phyloP scores from a whole-genome alignment of 2,888 invertebrate genomes.

The Chironomus riparius region DNA sequence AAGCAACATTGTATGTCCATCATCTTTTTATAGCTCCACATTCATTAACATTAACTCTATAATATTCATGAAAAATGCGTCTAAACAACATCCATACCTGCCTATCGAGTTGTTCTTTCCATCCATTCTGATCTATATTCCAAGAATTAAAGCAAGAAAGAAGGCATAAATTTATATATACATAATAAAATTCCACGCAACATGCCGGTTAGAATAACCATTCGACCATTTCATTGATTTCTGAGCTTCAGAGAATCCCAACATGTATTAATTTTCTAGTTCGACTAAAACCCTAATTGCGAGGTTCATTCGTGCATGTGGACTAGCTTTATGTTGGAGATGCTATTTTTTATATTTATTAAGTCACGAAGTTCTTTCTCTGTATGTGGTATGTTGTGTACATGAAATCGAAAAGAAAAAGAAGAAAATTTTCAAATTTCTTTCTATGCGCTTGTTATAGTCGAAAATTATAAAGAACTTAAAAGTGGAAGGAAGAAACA shows the following conservation, averaged over 20 bases:
- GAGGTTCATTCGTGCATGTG: conserved; percentile 19
- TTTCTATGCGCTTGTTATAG: too few relatives aligned
- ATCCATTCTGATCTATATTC: conserved; percentile 8
- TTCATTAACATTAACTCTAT: too few relatives aligned
- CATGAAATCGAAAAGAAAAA: not conserved
- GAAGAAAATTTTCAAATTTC: not conserved
- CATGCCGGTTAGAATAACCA: conserved; percentile 5
- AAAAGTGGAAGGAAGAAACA: not conserved
- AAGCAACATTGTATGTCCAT: too few relatives aligned
- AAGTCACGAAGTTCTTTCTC: not conserved
- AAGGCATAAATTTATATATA: not conserved
- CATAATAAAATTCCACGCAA: conserved; percentile 14
- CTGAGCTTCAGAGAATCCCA: not conserved
- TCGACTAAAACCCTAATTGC: conserved; percentile 18
- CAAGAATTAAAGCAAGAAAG: not conserved
- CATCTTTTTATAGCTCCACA: too few relatives aligned
- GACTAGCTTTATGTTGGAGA: not conserved
- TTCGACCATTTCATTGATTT: conserved; percentile 27
- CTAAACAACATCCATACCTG: too few relatives aligned
- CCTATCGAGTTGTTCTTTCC: not conserved
- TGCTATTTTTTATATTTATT: not conserved
- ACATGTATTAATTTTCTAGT: conserved; percentile 22
- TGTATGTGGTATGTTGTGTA: not conserved
- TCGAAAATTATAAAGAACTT: too few relatives aligned
- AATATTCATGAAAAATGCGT: too few relatives aligned